A percentile compares a stretch with the other conserved stretches of the same genome.
Conservation (phyloP, 2,113 vertebrate species). For the Oncorhynchus keta region DNA sequence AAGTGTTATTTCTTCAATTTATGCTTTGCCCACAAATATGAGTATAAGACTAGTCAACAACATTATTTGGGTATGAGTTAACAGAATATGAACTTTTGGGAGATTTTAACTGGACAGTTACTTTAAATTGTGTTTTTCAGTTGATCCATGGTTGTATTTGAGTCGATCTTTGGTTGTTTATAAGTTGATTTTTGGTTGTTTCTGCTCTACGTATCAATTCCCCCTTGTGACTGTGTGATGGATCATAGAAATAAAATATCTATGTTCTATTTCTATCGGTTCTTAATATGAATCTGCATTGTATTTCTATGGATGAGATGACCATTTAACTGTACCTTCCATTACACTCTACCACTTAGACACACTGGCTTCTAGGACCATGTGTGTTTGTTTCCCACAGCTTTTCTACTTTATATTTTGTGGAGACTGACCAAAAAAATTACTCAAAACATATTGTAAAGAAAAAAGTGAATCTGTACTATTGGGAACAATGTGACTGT, state of each 20-base stretch:
- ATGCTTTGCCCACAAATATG: too few species aligned
- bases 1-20: too few species aligned
- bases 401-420: conserved; percentile 91
- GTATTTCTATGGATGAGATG: not conserved
- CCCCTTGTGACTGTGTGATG: conserved; percentile 69
- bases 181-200: conserved; percentile 56
- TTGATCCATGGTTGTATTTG: conserved; percentile 13
- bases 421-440: conserved; percentile 69
- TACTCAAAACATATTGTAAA: conserved; percentile 81
- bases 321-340: conserved; percentile 70
- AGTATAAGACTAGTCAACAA: too few species aligned
- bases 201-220: conserved; percentile 45
- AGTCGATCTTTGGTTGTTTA: conserved; percentile 53
- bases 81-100: conserved; percentile 1
- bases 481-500: conserved; percentile 79
- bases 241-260: not conserved
- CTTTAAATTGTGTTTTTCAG: not conserved
- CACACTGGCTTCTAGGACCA: conserved; percentile 77
- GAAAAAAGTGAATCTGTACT: conserved; percentile 75
- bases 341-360: conserved; percentile 67
- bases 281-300: too few species aligned
- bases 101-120: too few species aligned
- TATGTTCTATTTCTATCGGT: too few species aligned
- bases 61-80: too few species aligned
- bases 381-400: conserved; percentile 76